Conservation (phyloP, 2,113 vertebrate genomes). For the Perca schrenkii region DNA sequence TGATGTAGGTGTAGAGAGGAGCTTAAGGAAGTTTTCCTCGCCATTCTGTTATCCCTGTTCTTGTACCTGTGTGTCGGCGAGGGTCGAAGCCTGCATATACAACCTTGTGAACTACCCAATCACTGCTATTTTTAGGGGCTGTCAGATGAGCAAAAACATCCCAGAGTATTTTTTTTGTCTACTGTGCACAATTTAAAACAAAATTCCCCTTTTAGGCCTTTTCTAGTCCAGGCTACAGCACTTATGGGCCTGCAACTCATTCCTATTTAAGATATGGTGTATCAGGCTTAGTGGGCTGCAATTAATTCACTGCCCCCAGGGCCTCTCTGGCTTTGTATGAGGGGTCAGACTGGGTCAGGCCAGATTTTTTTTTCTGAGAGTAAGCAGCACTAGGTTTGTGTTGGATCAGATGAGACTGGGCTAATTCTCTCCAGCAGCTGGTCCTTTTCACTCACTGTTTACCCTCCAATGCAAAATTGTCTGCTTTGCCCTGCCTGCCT, state of each 20-base stretch:
- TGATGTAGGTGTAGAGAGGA: slow-evolving; percentile 25
- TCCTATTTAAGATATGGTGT: slow-evolving; percentile 79
- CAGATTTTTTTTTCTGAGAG: slow-evolving; percentile 79
- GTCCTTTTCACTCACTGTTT: slow-evolving; percentile 84
- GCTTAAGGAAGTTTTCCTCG: slow-evolving; percentile 51
- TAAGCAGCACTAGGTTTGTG: slow-evolving; percentile 82
- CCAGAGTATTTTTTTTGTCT: slow-evolving; percentile 66
- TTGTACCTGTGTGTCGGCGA: slow-evolving; percentile 36
- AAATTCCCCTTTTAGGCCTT: slow-evolving; percentile 57
- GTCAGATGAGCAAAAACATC: slow-evolving; percentile 34
- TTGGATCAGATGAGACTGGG: slow-evolving; percentile 81
- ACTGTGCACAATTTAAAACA: slow-evolving; percentile 48
- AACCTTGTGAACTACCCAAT: slow-evolving; percentile 38
- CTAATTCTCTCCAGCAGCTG: slow-evolving; percentile 87
- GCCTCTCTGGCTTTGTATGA: slow-evolving; percentile 84
- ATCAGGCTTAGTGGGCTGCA: slow-evolving; percentile 82
- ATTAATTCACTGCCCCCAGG: slow-evolving; percentile 85
- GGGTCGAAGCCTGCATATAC: slow-evolving; percentile 27
- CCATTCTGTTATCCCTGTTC: slow-evolving; percentile 11
- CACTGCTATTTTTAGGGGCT: slow-evolving; percentile 22
- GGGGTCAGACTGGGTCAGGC: slow-evolving; percentile 84
- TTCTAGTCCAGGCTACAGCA: slow-evolving; percentile 33
- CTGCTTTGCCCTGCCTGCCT: slow-evolving; percentile 72
- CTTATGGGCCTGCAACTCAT: slow-evolving; percentile 61
- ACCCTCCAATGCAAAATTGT: slow-evolving; percentile 82